Percentiles rank a stretch among this genome's conserved stretches.
These are phyloP conservation scores for Lasaia peninsularis DNA, from an alignment of 1,140 invertebrate genomes.

Conservation along the genomic window DNA sequence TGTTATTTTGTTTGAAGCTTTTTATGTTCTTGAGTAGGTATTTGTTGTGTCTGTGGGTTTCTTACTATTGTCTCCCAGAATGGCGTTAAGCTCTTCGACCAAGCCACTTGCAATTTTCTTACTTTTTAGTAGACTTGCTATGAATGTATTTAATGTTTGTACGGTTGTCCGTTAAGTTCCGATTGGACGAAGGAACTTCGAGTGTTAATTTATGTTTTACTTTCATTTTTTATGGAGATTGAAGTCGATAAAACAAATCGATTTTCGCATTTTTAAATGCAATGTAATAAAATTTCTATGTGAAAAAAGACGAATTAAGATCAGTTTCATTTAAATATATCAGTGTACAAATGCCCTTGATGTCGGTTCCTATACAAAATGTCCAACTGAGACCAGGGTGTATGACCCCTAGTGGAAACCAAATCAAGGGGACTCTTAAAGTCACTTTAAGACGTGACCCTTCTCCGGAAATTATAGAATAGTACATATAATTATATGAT, in stretches of 20 bases:
- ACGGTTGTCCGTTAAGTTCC: constrained; percentile 49
- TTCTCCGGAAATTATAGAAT: constrained; percentile 14
- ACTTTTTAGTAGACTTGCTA: constrained; percentile 62
- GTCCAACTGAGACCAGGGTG: constrained; percentile 53
- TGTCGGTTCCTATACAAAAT: constrained; percentile 55
- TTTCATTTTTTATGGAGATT: constrained; percentile 37
- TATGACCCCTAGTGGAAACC: constrained; percentile 72
- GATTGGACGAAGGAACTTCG: constrained; percentile 43
- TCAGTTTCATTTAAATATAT: not conserved
- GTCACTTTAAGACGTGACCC: constrained; percentile 67
- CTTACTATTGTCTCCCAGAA: constrained; percentile 54
- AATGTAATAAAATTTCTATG: not conserved
- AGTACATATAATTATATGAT: constrained; percentile 50
- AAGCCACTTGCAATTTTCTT: constrained; percentile 51
- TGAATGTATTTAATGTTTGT: constrained; percentile 66
- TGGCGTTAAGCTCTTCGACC: constrained; percentile 43
- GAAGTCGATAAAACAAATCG: constrained; percentile 40
- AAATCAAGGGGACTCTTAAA: constrained; percentile 67
- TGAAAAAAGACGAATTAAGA: not conserved
- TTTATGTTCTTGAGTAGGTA: constrained; percentile 67
- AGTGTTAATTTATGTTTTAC: constrained; percentile 33
- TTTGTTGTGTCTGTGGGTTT: constrained; percentile 63
- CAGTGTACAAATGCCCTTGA: constrained; percentile 48
- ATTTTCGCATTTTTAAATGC: not conserved
- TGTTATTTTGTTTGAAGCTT: constrained; percentile 60